These are phyloP conservation scores for Cladopsammia gracilis DNA, from an alignment of 64 coral and sea anemone species.

Conservation along the genomic window DNA sequence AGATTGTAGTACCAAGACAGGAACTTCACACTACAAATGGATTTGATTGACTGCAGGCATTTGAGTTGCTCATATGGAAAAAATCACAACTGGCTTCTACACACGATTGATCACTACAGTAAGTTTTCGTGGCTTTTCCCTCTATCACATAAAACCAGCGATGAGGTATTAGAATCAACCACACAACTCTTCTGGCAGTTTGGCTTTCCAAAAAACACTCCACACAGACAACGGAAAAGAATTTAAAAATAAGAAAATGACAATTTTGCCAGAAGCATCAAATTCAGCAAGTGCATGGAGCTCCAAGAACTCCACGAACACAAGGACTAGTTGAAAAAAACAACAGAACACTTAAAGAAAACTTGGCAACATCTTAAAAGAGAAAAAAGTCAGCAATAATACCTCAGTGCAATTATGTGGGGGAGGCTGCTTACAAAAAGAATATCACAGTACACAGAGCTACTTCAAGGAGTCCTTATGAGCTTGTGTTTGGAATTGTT, in stretches of 20 bases:
- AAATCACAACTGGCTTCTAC: too few relatives aligned
- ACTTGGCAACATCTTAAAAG: conserved; percentile 1
- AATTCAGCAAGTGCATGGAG: conserved; percentile 41
- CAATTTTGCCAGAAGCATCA: conserved; percentile 36
- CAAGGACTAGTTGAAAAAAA: conserved; percentile 60
- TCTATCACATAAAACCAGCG: too few relatives aligned
- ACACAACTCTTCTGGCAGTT: too few relatives aligned
- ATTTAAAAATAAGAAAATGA: conserved; percentile 28
- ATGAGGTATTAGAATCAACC: too few relatives aligned
- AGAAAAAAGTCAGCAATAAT: not conserved
- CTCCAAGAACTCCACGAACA: conserved; percentile 55
- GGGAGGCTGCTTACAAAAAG: too few relatives aligned
- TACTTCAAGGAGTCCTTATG: too few relatives aligned
- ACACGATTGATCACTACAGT: too few relatives aligned
- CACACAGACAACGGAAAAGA: conserved; percentile 45
- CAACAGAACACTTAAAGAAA: conserved; percentile 60
- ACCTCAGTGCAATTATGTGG: too few relatives aligned
- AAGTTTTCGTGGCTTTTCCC: too few relatives aligned
- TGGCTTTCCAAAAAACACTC: conserved; percentile 14
- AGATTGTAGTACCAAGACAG: too few relatives aligned
- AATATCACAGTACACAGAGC: too few relatives aligned
- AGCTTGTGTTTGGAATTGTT: too few relatives aligned
- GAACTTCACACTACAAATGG: not conserved
- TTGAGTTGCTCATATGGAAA: not conserved
- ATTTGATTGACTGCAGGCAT: conserved; percentile 43